phyloP scores from a whole-genome alignment of 2,797 vertebrate genomes.

The Lagorchestes hirsutus region DNA sequence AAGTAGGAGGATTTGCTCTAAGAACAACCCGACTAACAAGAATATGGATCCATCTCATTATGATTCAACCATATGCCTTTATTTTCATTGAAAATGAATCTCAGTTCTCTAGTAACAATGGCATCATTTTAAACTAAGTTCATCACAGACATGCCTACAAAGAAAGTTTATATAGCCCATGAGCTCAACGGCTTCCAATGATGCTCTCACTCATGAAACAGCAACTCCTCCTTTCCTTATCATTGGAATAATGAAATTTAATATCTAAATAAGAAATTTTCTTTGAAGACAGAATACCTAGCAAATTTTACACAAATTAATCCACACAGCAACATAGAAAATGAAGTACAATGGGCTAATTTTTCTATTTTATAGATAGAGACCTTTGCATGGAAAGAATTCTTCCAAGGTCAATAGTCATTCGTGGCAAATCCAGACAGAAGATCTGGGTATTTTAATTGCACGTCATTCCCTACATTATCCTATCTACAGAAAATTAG shows the following conservation, averaged over 20 bases:
- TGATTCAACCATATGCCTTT: constrained; percentile 58
- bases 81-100: constrained; percentile 68
- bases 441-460: neutral
- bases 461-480: neutral
- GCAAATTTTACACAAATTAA: constrained; percentile 12
- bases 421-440: neutral
- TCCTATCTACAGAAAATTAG: neutral
- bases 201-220: constrained; percentile 35
- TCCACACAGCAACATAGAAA: constrained; percentile 16
- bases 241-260: constrained; percentile 42
- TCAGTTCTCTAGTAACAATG: constrained; percentile 53
- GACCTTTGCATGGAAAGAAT: constrained; percentile 11
- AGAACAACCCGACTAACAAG: neutral
- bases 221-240: constrained; percentile 37
- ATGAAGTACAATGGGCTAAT: neutral
- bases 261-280: neutral
- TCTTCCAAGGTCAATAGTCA: neutral
- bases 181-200: constrained; percentile 61
- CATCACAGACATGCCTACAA: constrained; percentile 56
- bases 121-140: constrained; percentile 63
- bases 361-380: constrained; percentile 2
- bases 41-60: neutral
- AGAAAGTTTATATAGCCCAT: constrained; percentile 66
- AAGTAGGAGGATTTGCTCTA: neutral
- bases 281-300: constrained; percentile 17